Conservation (phyloP, 37 sponge, comb jelly and placozoan species). For the Ianthella basta region DNA sequence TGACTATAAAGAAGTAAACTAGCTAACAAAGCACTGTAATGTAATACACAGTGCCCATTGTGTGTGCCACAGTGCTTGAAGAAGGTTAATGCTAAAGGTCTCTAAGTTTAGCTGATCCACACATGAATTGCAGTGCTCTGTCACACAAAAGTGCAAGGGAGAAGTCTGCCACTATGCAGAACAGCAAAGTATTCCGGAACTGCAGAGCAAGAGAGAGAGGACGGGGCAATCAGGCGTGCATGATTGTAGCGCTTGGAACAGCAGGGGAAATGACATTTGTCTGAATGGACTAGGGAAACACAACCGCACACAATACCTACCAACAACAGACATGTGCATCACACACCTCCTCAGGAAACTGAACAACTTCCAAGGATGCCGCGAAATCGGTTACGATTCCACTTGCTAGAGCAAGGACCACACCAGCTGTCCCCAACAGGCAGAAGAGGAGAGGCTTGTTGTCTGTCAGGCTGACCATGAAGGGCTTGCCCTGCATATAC, state of each 20-base stretch:
- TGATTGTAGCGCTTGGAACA: background rate
- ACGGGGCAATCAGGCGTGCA: background rate
- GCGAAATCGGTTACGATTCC: slow-evolving; percentile 84
- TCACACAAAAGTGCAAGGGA: slow-evolving; percentile 46
- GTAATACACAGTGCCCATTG: no score
- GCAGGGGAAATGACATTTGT: background rate
- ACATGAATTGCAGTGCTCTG: slow-evolving; percentile 45
- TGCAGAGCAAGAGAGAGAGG: background rate
- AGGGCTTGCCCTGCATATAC: slow-evolving; percentile 84
- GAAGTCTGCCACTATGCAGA: slow-evolving; percentile 57
- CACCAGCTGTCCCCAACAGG: slow-evolving; percentile 49
- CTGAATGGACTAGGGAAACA: background rate
- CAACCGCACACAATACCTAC: background rate
- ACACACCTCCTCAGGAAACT: slow-evolving; percentile 79
- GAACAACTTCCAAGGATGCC: slow-evolving; percentile 55
- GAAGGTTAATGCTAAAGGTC: no score
- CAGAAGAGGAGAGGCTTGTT: slow-evolving; percentile 86
- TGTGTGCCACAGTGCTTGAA: no score
- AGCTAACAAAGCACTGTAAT: no score
- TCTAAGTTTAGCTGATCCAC: slow-evolving; percentile 37
- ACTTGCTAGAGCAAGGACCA: slow-evolving; percentile 69
- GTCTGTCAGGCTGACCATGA: slow-evolving; percentile 87
- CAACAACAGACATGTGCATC: background rate
- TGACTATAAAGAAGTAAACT: no score
- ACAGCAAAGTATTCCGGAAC: slow-evolving; percentile 60